These are phyloP conservation scores for Scaptomyza tumidula DNA, from an alignment of 2,888 invertebrate species.

Conservation along the genomic window DNA sequence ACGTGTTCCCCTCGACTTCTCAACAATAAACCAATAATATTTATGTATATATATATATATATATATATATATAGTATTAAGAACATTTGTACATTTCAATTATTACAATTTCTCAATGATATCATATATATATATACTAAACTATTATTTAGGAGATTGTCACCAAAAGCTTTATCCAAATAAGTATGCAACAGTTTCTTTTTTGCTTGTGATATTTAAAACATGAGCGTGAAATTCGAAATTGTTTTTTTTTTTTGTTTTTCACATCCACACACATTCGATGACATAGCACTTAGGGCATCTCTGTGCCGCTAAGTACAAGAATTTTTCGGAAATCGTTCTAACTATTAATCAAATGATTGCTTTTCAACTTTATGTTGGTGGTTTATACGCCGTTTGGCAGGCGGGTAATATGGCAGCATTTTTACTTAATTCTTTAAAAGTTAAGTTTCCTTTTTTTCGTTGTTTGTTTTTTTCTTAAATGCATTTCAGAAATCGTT, in stretches of 20 bases:
- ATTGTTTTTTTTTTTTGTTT: no score
- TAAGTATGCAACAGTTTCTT: background rate
- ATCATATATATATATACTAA: background rate
- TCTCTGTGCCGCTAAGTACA: background rate
- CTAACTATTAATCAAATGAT: background rate
- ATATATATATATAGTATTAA: background rate
- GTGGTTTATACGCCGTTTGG: slow-evolving; percentile 48
- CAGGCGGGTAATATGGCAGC: slow-evolving; percentile 58
- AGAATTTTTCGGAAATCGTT: background rate
- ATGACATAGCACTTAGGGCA: no score
- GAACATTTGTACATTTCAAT: background rate
- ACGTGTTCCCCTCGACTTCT: slow-evolving; percentile 32
- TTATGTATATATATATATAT: background rate
- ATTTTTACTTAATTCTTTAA: slow-evolving; percentile 11
- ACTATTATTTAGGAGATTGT: slow-evolving; percentile 1
- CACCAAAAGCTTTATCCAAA: background rate
- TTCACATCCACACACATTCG: no score
- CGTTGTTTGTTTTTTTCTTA: slow-evolving; percentile 17
- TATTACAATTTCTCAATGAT: background rate
- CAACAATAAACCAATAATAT: background rate
- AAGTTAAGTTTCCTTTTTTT: slow-evolving; percentile 25
- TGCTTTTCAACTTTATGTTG: slow-evolving; percentile 31
- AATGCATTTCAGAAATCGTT: slow-evolving; percentile 35
- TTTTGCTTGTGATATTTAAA: background rate
- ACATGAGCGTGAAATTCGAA: background rate